Evolutionary conservation across 2,888 invertebrate genomes (phyloP), one percentile per base, ranked within the genome.

Genomic region (Ditula angustiorana): DNA sequence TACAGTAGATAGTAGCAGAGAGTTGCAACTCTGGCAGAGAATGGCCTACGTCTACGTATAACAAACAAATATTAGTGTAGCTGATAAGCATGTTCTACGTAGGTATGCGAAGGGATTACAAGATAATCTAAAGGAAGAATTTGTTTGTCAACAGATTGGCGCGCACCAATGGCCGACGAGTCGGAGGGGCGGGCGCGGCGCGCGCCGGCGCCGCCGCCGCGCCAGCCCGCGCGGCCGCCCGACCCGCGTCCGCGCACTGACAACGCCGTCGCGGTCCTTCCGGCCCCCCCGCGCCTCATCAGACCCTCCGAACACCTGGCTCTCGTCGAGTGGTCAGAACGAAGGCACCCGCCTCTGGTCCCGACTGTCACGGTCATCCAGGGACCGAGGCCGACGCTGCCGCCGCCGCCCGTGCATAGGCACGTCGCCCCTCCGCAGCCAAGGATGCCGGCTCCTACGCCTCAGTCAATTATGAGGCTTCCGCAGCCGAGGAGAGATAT

Each of bases 91-190:
- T n/a, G n/a, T n/a, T n/a, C n/a, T n/a, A n/a, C n/a, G n/a, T n/a
- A n/a, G n/a, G n/a, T n/a, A n/a, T n/a, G n/a, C n/a, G n/a, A n/a
- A n/a, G n/a, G n/a, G n/a, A n/a, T n/a, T n/a, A n/a, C n/a, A 13
- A 16, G 28, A 44, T 44, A 11, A 52, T 13, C 52, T 2, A 46
- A 21, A 8, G 50, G 28, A 8, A 5, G 5, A 16, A 26, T 67
- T 68, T 66, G 50, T 5, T 85, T 81, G 72, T 77, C 73, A 33
- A 67, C 83, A 92, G 92, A 92, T 91, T 92, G 92, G 92, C 92
- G 92, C 86, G 90, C 91, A 77, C 92, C 92, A 78, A 92, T 92
- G 92, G 81, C 86, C 66, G 92, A 92, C 78, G 92, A 91, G 76
- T 75, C 88, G 82, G 91, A 91, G 83, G 87, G 85, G 83, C 80